Base-by-base conservation (phyloP, 2,113 vertebrate species). In the Alces alces region DNA sequence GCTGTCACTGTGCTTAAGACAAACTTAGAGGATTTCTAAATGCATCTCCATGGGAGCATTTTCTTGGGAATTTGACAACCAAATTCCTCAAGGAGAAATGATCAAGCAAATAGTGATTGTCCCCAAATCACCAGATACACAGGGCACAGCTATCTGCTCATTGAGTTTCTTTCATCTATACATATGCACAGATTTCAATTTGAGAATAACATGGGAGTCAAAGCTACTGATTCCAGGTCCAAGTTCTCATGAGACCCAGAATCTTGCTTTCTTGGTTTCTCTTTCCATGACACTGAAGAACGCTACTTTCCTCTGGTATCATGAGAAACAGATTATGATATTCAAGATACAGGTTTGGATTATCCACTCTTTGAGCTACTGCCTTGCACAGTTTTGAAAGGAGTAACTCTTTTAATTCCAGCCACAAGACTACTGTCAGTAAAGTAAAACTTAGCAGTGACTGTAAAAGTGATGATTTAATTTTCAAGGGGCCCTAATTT, bases 21-120 rank as follows among this genome's bases (percentile, higher is more conserved):
- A 61, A 80, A 90, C 73, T 50, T n/a, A 21, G 39, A 86, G 79
- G 47, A 78, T 66, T 97, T 97, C 95, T 86, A 93, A 93, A 79
- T 87, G 39, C 92, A 84, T 82, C 55, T 61, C 47, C 45, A 70
- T 50, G 39, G 33, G 70, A 90, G 7, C 43, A 39, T 84, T 73
- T 97, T 93, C 80, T 60, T 79, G 79, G 57, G 76, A 96, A 79
- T 78, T 85, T 2, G 13, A 52, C 61, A 95, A 25, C 33, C 78
- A 88, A 76, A n/a, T 95, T 94, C 43, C 88, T 94, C 79, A 83
- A 86, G 36, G 54, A 91, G 55, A 95, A 89, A 50, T 43, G 52
- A 52, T 21, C 86, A 57, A 60, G 39, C 79, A 84, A 96, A 64
- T 83, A 58, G 52, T 78, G 52, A 85, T 28, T 54, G 57, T 86